Percentiles rank a stretch among this genome's conserved stretches.
These are phyloP conservation scores for Allacma fusca DNA, from an alignment of 2,888 invertebrate genomes.

Conservation along the genomic window DNA sequence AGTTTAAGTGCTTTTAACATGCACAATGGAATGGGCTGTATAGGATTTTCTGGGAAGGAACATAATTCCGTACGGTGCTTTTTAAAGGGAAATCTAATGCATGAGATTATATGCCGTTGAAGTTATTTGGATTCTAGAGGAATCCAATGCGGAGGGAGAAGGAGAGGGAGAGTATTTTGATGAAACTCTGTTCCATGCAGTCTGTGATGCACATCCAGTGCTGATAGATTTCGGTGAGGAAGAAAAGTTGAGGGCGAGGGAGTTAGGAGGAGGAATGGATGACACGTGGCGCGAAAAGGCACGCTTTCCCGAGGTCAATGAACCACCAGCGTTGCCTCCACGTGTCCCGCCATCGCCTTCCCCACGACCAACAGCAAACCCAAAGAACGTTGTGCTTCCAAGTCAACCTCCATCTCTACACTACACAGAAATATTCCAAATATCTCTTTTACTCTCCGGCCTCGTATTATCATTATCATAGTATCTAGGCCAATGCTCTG, in stretches of 20 bases:
- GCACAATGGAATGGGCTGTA: no score
- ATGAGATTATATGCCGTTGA: no score
- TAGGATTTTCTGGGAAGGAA: no score
- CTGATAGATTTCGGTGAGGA: neutral
- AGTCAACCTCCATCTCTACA: no score
- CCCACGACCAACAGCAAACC: neutral
- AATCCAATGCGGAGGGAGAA: no score
- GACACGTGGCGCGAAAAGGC: conserved; percentile 59
- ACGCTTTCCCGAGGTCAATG: conserved; percentile 56
- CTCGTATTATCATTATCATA: conserved; percentile 8
- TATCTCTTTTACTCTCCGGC: neutral
- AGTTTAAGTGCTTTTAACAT: no score
- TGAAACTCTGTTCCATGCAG: neutral
- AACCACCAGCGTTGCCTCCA: conserved; percentile 47
- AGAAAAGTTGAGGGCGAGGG: conserved; percentile 24
- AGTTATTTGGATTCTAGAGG: no score
- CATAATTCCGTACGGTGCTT: no score
- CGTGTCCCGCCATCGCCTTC: conserved; percentile 42
- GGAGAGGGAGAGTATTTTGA: no score
- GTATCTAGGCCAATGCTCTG: conserved; percentile 27
- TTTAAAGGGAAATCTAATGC: no score
- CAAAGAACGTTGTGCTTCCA: neutral
- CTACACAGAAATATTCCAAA: conserved; percentile 14
- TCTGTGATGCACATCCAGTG: no score
- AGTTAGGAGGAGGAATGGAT: conserved; percentile 50